Evolutionary conservation across 1,140 invertebrate species (phyloP), one percentile per base, ranked within the genome.

Genomic region (Euura lappo): DNA sequence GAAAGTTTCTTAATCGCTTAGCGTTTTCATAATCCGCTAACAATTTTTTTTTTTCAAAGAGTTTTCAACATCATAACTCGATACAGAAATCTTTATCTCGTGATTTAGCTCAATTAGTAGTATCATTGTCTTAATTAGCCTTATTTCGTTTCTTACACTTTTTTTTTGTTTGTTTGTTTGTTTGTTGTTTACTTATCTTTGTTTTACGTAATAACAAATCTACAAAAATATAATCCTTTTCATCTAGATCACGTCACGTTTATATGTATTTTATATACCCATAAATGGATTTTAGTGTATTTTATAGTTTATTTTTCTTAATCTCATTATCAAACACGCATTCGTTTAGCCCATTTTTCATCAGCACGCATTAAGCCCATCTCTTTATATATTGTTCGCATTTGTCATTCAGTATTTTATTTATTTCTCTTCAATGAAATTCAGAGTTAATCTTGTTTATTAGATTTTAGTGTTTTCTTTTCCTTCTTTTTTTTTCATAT

Each of bases 211-310:
- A 86, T 87, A 87, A 87, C 86, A 87, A 87, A 87, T 86, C 84
- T 87, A 87, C 84, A 87, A 87, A 87, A 87, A 87, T 87, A 87
- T 87, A 87, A 84, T 85, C 85, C 28, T 84, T 81, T 80, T 82
- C 79, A 85, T 79, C 79, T 84, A 28, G 81, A 81, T 81, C 78
- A 81, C 79, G 74, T 81, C 76, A 80, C 77, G 76, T 77, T 28
- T 81, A 84, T 83, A 83, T 83, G 28, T 83, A 84, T 81, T 76
- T 82, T 82, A 83, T 84, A 81, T n/a, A n/a, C n/a, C n/a, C n/a
- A n/a, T n/a, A 84, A 87, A 64, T 71, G 70, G 28, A 64, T 11
- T 71, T 64, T 60, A 7, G 7, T 43, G 46, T 43, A 71, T 46
- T 60, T 44, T 60, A 65, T 64, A 43, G 1, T 28, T 28, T 28